Evolutionary conservation across 2,797 vertebrate species (phyloP).

Genomic region (Cephalopachus bancanus): DNA sequence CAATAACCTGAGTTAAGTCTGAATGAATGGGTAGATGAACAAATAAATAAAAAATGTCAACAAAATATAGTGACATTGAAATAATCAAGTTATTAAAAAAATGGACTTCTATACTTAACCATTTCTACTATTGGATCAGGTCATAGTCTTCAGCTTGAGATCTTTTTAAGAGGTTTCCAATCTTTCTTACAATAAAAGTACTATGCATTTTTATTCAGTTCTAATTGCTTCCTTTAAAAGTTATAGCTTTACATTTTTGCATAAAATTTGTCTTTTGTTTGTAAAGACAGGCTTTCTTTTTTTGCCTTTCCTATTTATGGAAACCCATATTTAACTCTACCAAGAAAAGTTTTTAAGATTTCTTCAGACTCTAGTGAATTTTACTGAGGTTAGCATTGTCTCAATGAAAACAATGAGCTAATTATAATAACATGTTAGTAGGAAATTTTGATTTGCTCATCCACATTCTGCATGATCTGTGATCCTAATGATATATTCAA

Average conservation of each 20-base stretch:
- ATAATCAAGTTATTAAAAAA: neutral
- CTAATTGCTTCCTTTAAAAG: neutral
- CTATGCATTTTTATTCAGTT: neutral
- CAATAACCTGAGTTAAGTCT: neutral
- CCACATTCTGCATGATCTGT: neutral
- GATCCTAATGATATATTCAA: neutral
- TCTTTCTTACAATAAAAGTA: neutral
- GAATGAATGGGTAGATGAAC: neutral
- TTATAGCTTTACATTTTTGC: neutral
- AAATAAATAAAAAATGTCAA: neutral
- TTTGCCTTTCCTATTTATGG: constrained; percentile 6
- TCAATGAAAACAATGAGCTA: neutral
- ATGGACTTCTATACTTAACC: neutral
- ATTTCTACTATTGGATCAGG: neutral
- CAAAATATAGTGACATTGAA: neutral
- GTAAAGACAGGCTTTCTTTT: neutral
- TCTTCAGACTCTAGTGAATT: neutral
- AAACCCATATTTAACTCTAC: neutral
- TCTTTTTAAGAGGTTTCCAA: neutral
- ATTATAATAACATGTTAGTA: neutral
- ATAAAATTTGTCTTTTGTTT: neutral
- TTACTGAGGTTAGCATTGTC: neutral
- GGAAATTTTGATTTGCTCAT: constrained; percentile 1
- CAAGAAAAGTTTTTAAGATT: constrained; percentile 43
- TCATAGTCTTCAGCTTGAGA: neutral